Base-by-base conservation (phyloP, 2,797 vertebrate species). In the Rhinella marina region DNA sequence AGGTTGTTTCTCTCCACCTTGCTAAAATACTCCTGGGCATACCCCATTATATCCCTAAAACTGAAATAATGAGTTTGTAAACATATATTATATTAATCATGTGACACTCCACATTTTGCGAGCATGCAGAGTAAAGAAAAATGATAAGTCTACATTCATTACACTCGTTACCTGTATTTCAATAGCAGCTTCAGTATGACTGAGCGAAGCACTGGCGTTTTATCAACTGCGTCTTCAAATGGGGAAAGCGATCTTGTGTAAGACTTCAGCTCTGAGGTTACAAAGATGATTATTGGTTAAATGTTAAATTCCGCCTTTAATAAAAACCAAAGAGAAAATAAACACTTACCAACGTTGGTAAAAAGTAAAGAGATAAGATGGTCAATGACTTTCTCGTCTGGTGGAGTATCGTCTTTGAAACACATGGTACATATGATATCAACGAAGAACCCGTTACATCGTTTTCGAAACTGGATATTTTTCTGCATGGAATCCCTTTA, bases 101-200 rank as follows among this genome's bases (percentile, higher is more conserved):
- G 50, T 17, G 48, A 66, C 32, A 25, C 13, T 9, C 16, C 0
- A 81, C 12, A 81, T 17, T 48, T 48, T 29, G 21, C n/a, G 32
- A 41, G 32, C 29, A 32, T 32, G 32, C 32, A 32, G 32, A 32
- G 32, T 32, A 29, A n/a, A 56, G 17, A 57, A 57, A 84, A 56
- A 32, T 19, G 12, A 3, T 3, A 50, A 66, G 8, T 25, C 16
- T 13, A 11, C 19, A 14, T 41, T 41, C 2, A 29, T 17, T 56
- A 27, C 0, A 21, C 21, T 27, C 0, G 91, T 80, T 90, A 99
- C 98, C 98, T 99, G 94, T 98, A 99, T 90, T 99, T 98, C 77
- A 99, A 90, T 29, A 99, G 96, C 59, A 99, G 96, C 92, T 99
- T 99, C 81, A 99, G 95, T 81, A 99, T 93, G 3, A 98, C 96